These are phyloP conservation scores for Octodonta nipae DNA, from an alignment of 2,888 invertebrate species.

Conservation along the genomic window DNA sequence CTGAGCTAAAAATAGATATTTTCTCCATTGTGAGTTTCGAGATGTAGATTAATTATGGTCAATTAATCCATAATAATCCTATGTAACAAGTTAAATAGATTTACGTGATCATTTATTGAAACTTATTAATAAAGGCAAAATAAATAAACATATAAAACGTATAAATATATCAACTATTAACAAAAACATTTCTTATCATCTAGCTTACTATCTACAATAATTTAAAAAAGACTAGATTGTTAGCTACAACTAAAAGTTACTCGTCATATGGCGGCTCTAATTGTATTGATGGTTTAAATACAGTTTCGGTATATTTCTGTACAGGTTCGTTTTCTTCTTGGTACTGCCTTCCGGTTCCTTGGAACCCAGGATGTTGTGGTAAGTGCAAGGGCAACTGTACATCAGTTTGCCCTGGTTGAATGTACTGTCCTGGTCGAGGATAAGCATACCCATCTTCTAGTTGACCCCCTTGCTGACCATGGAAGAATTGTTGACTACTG, in stretches of 20 bases:
- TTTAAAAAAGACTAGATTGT: conserved; percentile 1
- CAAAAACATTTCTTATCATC: too few relatives aligned
- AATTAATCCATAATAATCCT: too few relatives aligned
- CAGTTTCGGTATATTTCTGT: conserved; percentile 7
- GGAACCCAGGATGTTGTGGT: conserved; percentile 25
- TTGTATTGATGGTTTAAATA: conserved; percentile 21
- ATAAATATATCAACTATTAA: too few relatives aligned
- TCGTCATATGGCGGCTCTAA: conserved; percentile 24
- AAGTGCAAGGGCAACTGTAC: conserved; percentile 28
- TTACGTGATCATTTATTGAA: too few relatives aligned
- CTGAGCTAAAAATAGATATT: too few relatives aligned
- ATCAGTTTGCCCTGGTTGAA: conserved; percentile 29
- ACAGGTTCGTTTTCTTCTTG: conserved; percentile 8
- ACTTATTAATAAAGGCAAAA: too few relatives aligned
- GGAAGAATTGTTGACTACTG: conserved; percentile 12
- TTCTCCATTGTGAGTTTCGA: too few relatives aligned
- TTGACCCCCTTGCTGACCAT: conserved; percentile 11
- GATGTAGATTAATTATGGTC: too few relatives aligned
- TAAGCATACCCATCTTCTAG: conserved; percentile 13
- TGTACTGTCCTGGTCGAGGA: conserved; percentile 12
- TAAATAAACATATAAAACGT: too few relatives aligned
- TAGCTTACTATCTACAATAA: too few relatives aligned
- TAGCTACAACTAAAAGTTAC: conserved; percentile 7
- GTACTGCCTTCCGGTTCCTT: conserved; percentile 12
- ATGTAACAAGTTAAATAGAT: too few relatives aligned